Evolutionary conservation across 2,797 vertebrate species (phyloP), one percentile per base, ranked within the genome.

Genomic region (Sebastes melanostomus): DNA sequence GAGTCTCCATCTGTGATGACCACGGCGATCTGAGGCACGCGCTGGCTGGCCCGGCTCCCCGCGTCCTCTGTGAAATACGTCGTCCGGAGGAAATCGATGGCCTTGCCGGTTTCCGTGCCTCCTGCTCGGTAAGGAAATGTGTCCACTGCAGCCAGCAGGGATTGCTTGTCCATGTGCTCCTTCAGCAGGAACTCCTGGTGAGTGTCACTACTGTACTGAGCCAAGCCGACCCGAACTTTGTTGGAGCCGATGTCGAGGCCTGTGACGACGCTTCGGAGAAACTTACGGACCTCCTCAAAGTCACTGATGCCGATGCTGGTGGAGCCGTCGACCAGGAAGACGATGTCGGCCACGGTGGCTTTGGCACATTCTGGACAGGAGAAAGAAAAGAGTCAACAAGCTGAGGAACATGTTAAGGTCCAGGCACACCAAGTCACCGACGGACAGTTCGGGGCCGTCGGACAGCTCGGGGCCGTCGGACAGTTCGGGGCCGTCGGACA

Each of bases 301-400:
- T 87, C 90, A 2, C 62, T 55, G 1, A 29, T 6, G 5, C 65
- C 71, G 1, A 95, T 93, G 79, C 92, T 95, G 13, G 83, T 54
- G 46, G 96, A 97, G 72, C 93, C 92, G 58, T 96, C 96, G 70
- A 97, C 86, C 24, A 97, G 82, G 83, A 97, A 96, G 67, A 97
- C 94, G 34, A 96, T 92, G 78, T 97, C 96, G 2, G 95, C 94
- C 22, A 88, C 32, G 0, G 78, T 87, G 36, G 91, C 94, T n/a
- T 91, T 91, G 89, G 81, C 75, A 89, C 96, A 97, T 52, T 25
- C 96, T 97, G 78, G 20, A 75, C 22, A 76, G 30, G 2, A 46
- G 22, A 29, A 58, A 30, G 24, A 50, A 30, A 8, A 25, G 9
- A 14, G 3, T 74, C 75, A 66, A 55, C 52, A 55, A 55, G 52